Evolutionary conservation across 1,140 invertebrate species (phyloP).

Genomic region (Meloidogyne exigua): DNA sequence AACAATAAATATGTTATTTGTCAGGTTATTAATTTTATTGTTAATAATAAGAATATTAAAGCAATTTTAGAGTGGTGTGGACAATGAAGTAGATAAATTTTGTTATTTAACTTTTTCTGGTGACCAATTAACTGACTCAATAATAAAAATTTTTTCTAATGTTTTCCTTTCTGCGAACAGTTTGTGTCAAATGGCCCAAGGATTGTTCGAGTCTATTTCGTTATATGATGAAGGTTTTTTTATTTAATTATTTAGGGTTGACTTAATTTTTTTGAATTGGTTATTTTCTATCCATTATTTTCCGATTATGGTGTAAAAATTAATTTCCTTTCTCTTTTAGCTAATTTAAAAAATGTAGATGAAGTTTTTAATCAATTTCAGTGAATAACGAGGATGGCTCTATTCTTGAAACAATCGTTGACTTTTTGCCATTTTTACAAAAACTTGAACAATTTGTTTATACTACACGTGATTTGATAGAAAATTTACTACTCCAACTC

Average conservation of each 20-base stretch:
- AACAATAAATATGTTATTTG: not conserved
- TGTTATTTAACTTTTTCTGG: constrained; percentile 13
- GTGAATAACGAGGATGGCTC: constrained; percentile 18
- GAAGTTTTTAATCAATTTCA: not conserved
- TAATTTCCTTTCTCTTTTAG: too few species aligned
- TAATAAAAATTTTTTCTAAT: constrained; percentile 29
- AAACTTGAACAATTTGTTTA: constrained; percentile 72
- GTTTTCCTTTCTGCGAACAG: constrained; percentile 40
- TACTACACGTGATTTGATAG: constrained; percentile 72
- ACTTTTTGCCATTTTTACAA: constrained; percentile 60
- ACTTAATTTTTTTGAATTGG: too few species aligned
- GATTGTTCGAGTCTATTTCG: constrained; percentile 37
- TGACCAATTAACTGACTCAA: constrained; percentile 40
- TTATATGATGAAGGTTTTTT: constrained; percentile 42
- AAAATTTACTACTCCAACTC: constrained; percentile 72
- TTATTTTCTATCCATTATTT: too few species aligned
- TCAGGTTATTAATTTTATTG: not conserved
- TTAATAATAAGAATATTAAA: not conserved
- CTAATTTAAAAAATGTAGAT: too few species aligned
- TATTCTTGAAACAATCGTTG: constrained; percentile 34
- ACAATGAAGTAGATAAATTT: not conserved
- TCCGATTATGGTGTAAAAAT: too few species aligned
- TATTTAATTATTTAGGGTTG: not conserved
- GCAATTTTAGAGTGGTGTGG: not conserved
- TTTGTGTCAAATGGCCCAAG: constrained; percentile 11